These are phyloP conservation scores for Drosophila multiciliata DNA, from an alignment of 2,888 invertebrate genomes.

Conservation along the genomic window DNA sequence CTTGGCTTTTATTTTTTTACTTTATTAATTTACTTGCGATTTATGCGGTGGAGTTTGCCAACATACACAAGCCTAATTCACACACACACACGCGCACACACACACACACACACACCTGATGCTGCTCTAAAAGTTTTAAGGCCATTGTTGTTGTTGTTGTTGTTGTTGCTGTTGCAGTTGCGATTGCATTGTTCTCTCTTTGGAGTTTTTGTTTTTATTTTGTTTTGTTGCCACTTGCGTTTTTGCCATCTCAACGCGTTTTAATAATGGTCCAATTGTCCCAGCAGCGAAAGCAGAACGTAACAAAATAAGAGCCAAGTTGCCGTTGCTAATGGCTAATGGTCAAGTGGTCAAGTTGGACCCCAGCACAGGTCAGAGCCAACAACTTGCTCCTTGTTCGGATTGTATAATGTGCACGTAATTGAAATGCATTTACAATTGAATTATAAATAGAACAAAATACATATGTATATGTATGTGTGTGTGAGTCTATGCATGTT, in stretches of 20 bases:
- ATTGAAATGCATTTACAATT: constrained; percentile 81
- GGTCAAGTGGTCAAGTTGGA: constrained; percentile 73
- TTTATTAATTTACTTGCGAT: constrained; percentile 12
- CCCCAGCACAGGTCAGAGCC: constrained; percentile 22
- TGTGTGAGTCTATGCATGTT: constrained; percentile 11
- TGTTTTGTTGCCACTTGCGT: constrained; percentile 63
- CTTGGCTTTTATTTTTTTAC: neutral
- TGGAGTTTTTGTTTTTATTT: constrained; percentile 23
- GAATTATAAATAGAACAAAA: constrained; percentile 80
- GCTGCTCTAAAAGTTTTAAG: constrained; percentile 40
- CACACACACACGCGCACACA: constrained; percentile 5
- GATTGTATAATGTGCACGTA: constrained; percentile 80
- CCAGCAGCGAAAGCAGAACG: constrained; percentile 66
- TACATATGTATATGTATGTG: constrained; percentile 43
- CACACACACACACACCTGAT: constrained; percentile 36
- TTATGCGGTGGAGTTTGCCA: constrained; percentile 26
- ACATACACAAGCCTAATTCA: constrained; percentile 2
- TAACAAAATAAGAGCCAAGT: constrained; percentile 24
- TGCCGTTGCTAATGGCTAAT: constrained; percentile 60
- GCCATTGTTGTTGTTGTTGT: constrained; percentile 35
- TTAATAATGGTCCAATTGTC: constrained; percentile 80
- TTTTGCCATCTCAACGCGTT: constrained; percentile 81
- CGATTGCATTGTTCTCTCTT: constrained; percentile 47
- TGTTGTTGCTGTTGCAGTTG: constrained; percentile 23
- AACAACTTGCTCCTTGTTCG: constrained; percentile 61